phyloP scores from a whole-genome alignment of 2,113 vertebrate genomes.

The Psammodynastes pulverulentus region DNA sequence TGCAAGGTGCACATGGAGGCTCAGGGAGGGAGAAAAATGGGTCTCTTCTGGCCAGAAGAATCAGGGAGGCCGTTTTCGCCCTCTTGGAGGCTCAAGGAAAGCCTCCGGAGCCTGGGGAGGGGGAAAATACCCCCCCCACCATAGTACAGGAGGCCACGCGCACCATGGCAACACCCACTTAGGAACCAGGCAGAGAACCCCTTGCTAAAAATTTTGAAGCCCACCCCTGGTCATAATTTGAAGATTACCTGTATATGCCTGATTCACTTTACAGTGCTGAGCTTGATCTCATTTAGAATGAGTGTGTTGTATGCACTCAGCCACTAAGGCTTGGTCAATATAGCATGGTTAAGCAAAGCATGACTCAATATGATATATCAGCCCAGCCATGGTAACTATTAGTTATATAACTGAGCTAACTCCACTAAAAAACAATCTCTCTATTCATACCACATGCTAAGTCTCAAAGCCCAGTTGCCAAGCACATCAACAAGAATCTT shows the following conservation, averaged over 20 bases:
- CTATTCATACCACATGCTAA: neutral
- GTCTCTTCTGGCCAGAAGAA: too few species aligned
- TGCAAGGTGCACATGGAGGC: too few species aligned
- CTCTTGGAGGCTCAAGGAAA: too few species aligned
- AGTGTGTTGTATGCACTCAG: neutral
- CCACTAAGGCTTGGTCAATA: neutral
- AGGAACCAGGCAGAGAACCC: too few species aligned
- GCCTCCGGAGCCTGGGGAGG: too few species aligned
- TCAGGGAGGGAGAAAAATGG: too few species aligned
- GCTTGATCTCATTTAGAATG: neutral
- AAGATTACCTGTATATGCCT: neutral
- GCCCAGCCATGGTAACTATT: neutral
- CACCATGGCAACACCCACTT: too few species aligned
- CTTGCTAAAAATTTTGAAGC: too few species aligned
- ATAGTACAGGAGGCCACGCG: too few species aligned
- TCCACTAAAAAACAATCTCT: neutral
- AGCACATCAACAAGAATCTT: neutral
- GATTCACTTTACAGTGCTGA: neutral
- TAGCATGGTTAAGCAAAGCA: neutral
- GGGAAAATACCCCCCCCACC: too few species aligned
- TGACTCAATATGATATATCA: neutral
- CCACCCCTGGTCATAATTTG: neutral
- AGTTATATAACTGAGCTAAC: neutral
- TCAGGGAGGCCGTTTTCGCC: too few species aligned
- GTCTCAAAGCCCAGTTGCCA: neutral